phyloP scores from a whole-genome alignment of 2,113 vertebrate species.

The Apteryx owenii region DNA sequence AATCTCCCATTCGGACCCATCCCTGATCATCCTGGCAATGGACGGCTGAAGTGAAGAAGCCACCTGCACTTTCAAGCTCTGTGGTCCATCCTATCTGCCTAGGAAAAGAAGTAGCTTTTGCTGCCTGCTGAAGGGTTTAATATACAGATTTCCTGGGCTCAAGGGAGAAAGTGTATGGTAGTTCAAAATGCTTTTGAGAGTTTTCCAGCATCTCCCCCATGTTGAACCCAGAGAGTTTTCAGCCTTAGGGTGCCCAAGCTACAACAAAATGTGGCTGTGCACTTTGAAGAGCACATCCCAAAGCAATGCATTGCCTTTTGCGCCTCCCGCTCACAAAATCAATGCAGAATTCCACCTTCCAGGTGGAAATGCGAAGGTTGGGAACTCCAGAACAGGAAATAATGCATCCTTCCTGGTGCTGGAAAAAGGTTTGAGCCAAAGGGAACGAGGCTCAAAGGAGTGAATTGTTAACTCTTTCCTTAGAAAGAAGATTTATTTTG shows the following conservation, averaged over 20 bases:
- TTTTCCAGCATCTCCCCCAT: neutral
- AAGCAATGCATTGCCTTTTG: rapidly evolving
- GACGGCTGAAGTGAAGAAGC: neutral
- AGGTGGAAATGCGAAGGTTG: neutral
- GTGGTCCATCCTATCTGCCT: neutral
- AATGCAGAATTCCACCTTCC: neutral
- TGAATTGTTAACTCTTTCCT: neutral
- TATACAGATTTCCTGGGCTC: neutral
- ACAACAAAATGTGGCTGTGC: neutral
- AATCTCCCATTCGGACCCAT: neutral
- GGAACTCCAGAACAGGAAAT: neutral
- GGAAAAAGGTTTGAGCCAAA: neutral
- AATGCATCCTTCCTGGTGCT: neutral
- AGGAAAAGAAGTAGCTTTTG: neutral
- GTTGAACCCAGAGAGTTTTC: neutral
- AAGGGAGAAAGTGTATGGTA: neutral
- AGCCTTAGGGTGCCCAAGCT: neutral
- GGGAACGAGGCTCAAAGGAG: neutral
- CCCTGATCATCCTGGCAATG: neutral
- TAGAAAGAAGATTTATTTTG: neutral
- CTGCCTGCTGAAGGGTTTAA: neutral
- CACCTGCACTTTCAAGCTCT: neutral
- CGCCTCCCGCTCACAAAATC: neutral
- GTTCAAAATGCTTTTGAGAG: neutral
- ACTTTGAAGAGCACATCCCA: neutral